A percentile compares a stretch with the other conserved stretches of the same genome.
phyloP scores from a whole-genome alignment of 2,113 vertebrate genomes.

The Narcine bancroftii region DNA sequence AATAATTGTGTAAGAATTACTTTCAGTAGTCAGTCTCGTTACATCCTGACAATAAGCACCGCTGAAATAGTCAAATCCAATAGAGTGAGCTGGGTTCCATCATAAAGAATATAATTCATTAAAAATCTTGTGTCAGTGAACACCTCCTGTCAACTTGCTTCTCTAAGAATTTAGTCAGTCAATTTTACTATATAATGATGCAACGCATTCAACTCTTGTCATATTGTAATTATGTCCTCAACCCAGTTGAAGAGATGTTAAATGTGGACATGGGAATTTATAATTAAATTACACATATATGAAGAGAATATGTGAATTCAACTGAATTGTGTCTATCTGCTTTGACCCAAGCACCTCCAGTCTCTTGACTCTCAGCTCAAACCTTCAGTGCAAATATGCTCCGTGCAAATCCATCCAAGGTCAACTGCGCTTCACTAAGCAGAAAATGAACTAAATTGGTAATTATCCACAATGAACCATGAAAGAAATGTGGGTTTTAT shows the following conservation, averaged over 20 bases:
- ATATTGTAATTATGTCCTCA: neutral
- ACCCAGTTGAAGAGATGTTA: neutral
- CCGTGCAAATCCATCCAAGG: neutral
- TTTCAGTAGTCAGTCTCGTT: neutral
- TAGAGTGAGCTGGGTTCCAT: neutral
- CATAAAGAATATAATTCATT: neutral
- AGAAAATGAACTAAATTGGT: neutral
- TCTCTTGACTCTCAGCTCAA: neutral
- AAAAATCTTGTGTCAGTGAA: neutral
- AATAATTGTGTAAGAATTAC: constrained; percentile 25
- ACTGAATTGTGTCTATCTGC: neutral
- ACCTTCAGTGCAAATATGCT: neutral
- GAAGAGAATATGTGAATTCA: neutral
- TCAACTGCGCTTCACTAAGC: neutral
- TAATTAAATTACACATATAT: neutral
- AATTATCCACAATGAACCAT: neutral
- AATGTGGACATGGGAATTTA: neutral
- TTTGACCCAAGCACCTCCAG: neutral
- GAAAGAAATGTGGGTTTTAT: neutral
- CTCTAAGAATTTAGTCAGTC: neutral
- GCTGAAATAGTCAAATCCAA: neutral
- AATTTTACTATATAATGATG: neutral
- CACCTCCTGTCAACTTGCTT: neutral
- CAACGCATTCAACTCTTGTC: neutral
- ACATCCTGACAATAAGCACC: neutral